Evolutionary conservation across 2,888 invertebrate genomes (phyloP), one percentile per base, ranked within the genome.

Genomic region (Apodemia zela): DNA sequence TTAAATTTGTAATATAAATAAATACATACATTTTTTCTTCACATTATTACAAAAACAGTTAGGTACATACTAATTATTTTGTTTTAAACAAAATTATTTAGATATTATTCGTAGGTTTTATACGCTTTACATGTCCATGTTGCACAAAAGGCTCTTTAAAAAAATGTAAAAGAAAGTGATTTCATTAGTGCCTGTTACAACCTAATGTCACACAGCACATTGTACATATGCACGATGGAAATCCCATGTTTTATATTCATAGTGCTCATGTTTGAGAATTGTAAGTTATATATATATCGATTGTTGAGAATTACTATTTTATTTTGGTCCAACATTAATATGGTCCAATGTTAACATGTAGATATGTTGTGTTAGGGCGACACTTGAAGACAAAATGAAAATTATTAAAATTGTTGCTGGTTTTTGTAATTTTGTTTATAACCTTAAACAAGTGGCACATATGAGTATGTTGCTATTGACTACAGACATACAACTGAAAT

Each of bases 301-400:
- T 84, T 88, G 89, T 89, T 89, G 85, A 88, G 76, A 82, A 79
- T 80, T 87, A 76, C 75, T 85, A 87, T 89, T 89, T 89, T 88
- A 87, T 88, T 85, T 87, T 86, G 87, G 88, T 83, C 89, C 81
- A 84, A 74, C 73, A 78, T 72, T 82, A 84, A 73, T 76, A 78
- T 75, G 85, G 86, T 82, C 89, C 85, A 89, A 87, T 85, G 87
- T 88, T 87, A 79, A 79, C 72, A 72, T 68, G 78, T 82, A 80
- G 72, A 72, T 78, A 72, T 76, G 83, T 67, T 67, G 79, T 83
- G 81, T 78, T 77, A 72, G 70, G 80, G 79, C 80, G 81, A 57
- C 25, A 57, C 57, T 57, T 54, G 21, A 25, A 25, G 29, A 57
- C 21, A 1, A 11, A 25, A n/a, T 25, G 15, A 13, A 15, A 15